Percentiles rank a stretch among this genome's conserved stretches.
These are phyloP conservation scores for Lutraria rhynchaena DNA, from an alignment of 1,140 invertebrate genomes.

Conservation along the genomic window DNA sequence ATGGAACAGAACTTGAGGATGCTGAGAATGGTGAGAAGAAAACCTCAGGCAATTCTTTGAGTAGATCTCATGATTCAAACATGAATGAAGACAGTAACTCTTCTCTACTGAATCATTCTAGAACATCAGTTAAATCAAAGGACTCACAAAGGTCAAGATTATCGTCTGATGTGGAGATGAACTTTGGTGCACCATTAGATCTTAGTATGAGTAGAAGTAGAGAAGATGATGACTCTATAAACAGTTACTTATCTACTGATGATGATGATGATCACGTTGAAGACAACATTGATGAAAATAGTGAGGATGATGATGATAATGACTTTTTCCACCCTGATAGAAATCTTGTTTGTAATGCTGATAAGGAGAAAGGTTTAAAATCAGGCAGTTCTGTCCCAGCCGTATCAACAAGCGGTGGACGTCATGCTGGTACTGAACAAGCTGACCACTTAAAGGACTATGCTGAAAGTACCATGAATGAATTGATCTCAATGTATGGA, in stretches of 20 bases:
- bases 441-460: slow-evolving; percentile 86
- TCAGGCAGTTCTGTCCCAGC: background rate
- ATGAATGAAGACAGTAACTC: slow-evolving; percentile 30
- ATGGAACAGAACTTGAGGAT: no score
- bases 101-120: slow-evolving; percentile 23
- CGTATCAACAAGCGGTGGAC: background rate
- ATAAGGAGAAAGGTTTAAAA: background rate
- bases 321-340: slow-evolving; percentile 47
- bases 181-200: slow-evolving; percentile 60
- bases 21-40: slow-evolving; percentile 56
- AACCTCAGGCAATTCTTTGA: slow-evolving; percentile 14
- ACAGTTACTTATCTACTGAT: slow-evolving; percentile 29
- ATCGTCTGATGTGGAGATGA: slow-evolving; percentile 3
- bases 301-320: slow-evolving; percentile 40
- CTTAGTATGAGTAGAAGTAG: slow-evolving; percentile 56
- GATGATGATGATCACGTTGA: slow-evolving; percentile 17
- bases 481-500: slow-evolving; percentile 88
- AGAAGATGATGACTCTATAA: slow-evolving; percentile 48
- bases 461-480: slow-evolving; percentile 89
- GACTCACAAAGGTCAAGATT: slow-evolving; percentile 7
- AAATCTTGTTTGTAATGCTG: slow-evolving; percentile 32
- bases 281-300: slow-evolving; percentile 10
- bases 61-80: slow-evolving; percentile 14
- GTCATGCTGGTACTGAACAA: slow-evolving; percentile 60
- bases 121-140: slow-evolving; percentile 30